Evolutionary conservation across 2,113 vertebrate genomes (phyloP), one percentile per base, ranked within the genome.

Genomic region (Rissa tridactyla): DNA sequence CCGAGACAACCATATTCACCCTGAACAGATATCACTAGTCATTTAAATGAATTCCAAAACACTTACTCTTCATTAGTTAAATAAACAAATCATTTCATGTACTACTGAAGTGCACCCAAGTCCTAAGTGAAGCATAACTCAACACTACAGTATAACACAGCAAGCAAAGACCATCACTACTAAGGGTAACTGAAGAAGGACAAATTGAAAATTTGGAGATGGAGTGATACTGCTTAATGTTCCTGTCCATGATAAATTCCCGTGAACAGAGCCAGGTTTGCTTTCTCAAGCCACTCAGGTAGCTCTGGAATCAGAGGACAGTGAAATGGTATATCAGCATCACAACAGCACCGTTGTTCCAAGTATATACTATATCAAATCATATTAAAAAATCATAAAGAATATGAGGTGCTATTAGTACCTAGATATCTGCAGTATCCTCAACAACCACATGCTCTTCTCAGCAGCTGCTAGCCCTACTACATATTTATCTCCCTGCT

Each of bases 261-360:
- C 65, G 18, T 47, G 25, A 75, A 49, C 42, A 65, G 34, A 82
- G 29, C 2, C 23, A 51, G 10, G 22, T 75, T 87, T 91, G 36
- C 26, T 46, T 71, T 82, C 52, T 57, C 54, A 78, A 32, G 52
- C 13, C 29, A 57, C 30, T 20, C 6, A 40, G 12, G 58, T 52
- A 68, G 44, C 32, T 71, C 7, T 2, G n/a, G 26, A 60, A 65
- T 52, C 47, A 65, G 42, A 68, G 16, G 36, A 52, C 14, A 54
- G 47, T 9, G 25, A 36, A 15, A 71, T 0, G 1, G 23, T 29
- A 0, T 25, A 54, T 23, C 40, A 69, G 40, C 22, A 51, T 34
- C 58, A 73, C 30, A 57, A 34, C 55, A 73, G 34, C 23, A 61
- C 3, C 6, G 9, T 34, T 65, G 30, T 75, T 81, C 20, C 23